These are phyloP conservation scores for Jaculus jaculus DNA, from an alignment of 2,113 vertebrate genomes.

Conservation along the genomic window DNA sequence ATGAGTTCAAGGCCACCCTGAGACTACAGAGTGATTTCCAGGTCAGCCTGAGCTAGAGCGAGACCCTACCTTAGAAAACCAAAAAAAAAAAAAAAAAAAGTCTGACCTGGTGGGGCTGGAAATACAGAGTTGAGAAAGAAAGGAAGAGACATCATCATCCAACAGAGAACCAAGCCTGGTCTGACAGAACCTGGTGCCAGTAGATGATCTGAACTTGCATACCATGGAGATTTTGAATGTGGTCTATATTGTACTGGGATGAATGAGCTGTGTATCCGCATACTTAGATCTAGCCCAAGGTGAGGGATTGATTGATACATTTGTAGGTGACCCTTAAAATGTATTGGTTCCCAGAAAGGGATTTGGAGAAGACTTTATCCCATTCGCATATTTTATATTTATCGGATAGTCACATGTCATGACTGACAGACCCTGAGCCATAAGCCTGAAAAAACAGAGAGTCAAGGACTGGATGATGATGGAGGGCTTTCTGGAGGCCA, in stretches of 20 bases:
- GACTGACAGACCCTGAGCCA: conserved; percentile 53
- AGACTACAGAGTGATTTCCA: too few species aligned
- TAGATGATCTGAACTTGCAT: neutral
- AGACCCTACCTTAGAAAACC: too few species aligned
- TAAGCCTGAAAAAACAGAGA: conserved; percentile 50
- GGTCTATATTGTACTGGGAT: conserved; percentile 28
- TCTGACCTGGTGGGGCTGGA: neutral
- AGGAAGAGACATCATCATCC: neutral
- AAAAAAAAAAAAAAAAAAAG: too few species aligned
- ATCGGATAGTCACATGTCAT: conserved; percentile 34
- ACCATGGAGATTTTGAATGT: neutral
- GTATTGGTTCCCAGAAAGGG: conserved; percentile 31
- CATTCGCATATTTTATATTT: conserved; percentile 56
- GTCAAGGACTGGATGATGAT: conserved; percentile 24
- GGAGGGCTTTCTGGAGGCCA: conserved; percentile 59
- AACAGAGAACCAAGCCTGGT: neutral
- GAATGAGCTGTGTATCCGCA: conserved; percentile 12
- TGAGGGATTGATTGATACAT: conserved; percentile 41
- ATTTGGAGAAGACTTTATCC: conserved; percentile 43
- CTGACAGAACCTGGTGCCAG: neutral
- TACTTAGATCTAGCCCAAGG: conserved; percentile 42
- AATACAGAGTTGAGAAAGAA: conserved; percentile 33
- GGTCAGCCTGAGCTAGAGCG: too few species aligned
- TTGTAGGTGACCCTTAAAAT: conserved; percentile 61
- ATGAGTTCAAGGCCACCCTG: too few species aligned